These are phyloP conservation scores for Acanthisitta chloris DNA, from an alignment of 2,113 vertebrate genomes.

Conservation along the genomic window DNA sequence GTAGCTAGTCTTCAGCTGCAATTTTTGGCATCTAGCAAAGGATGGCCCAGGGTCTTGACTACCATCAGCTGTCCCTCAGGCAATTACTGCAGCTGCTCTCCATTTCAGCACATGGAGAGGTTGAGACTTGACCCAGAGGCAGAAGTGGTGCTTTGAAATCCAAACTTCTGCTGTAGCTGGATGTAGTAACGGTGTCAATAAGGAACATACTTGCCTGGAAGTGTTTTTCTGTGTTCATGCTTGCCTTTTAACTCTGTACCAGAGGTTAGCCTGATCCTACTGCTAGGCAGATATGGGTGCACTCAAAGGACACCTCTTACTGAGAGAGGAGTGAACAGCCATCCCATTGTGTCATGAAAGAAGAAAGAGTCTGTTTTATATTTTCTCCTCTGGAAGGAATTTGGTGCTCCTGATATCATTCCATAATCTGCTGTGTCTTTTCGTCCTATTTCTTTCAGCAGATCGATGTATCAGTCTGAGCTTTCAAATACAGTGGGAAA, in stretches of 20 bases:
- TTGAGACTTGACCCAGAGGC: neutral
- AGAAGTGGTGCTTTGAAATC: neutral
- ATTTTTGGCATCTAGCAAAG: neutral
- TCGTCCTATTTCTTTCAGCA: neutral
- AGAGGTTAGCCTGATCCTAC: neutral
- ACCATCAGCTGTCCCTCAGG: neutral
- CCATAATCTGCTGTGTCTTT: neutral
- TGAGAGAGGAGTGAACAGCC: neutral
- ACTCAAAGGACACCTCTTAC: neutral
- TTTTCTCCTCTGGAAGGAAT: neutral
- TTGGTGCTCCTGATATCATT: neutral
- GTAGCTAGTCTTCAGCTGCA: neutral
- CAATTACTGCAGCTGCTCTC: neutral
- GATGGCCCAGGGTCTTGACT: neutral
- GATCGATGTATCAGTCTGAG: neutral
- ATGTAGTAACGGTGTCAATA: neutral
- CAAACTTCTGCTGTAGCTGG: neutral
- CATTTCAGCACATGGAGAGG: neutral
- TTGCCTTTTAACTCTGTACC: neutral
- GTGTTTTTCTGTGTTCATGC: neutral
- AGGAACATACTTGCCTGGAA: accelerated
- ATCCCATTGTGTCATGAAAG: neutral
- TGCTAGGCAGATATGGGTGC: neutral
- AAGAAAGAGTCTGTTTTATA: neutral
- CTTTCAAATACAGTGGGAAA: neutral